Evolutionary conservation across 2,797 vertebrate genomes (phyloP).

Genomic region (Threskiornis aethiopicus): DNA sequence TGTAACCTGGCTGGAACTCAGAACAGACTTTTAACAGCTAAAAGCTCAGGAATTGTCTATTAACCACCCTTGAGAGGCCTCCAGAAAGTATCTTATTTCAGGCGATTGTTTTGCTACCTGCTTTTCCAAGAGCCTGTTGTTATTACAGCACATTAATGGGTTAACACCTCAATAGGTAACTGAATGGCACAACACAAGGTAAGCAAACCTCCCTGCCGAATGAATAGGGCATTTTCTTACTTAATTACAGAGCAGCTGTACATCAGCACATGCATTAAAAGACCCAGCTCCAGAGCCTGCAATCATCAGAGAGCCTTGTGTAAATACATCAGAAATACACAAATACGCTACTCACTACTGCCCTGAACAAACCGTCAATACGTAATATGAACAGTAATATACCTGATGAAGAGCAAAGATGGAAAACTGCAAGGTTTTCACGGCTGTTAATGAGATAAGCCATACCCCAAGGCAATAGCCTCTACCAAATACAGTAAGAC

Average conservation of each 20-base stretch:
- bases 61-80: not conserved
- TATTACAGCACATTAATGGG: not conserved
- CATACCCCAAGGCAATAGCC: not conserved
- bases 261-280: not conserved
- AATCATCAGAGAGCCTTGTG: not conserved
- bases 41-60: not conserved
- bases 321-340: not conserved
- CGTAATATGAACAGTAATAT: not conserved
- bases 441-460: not conserved
- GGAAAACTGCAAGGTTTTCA: not conserved
- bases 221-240: not conserved
- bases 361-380: not conserved
- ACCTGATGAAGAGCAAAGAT: not conserved
- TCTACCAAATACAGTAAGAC: not conserved
- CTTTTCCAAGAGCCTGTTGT: not conserved
- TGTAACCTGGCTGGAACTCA: not conserved
- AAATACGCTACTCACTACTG: not conserved
- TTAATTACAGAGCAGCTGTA: not conserved
- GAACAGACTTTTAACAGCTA: not conserved
- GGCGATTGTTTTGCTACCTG: not conserved
- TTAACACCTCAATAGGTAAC: not conserved
- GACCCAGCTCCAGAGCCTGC: not conserved
- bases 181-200: not conserved
- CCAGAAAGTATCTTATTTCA: slow-evolving; percentile 25
- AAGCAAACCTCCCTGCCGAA: not conserved